These are phyloP conservation scores for Nilaparvata lugens DNA, from an alignment of 1,140 invertebrate species.

Conservation along the genomic window DNA sequence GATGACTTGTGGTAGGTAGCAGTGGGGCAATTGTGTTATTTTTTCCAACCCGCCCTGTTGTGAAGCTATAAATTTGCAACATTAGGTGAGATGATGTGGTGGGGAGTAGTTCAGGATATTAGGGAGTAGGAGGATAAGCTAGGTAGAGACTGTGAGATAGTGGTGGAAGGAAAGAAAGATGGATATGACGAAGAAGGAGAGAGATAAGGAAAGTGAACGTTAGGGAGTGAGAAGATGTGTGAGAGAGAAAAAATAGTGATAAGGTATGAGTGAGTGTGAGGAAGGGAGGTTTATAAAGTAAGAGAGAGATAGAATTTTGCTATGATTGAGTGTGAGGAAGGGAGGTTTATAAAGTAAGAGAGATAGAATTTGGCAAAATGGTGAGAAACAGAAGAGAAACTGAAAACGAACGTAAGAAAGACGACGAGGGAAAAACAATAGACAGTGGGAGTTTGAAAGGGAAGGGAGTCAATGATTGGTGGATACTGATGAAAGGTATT, in stretches of 20 bases:
- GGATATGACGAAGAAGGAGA: neutral
- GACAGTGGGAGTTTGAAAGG: neutral
- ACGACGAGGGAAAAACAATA: neutral
- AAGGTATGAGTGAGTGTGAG: too few species aligned
- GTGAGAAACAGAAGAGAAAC: neutral
- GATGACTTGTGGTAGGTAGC: too few species aligned
- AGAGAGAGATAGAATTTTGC: too few species aligned
- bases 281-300: neutral
- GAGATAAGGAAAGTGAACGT: neutral
- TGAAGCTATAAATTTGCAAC: too few species aligned
- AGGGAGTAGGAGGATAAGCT: neutral
- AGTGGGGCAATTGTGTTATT: too few species aligned
- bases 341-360: neutral
- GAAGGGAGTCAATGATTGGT: too few species aligned
- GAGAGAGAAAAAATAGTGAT: too few species aligned
- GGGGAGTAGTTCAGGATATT: too few species aligned
- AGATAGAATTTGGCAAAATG: neutral
- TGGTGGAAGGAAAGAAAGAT: neutral
- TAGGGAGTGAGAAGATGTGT: too few species aligned
- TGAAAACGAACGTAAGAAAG: neutral
- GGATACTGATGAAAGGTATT: too few species aligned
- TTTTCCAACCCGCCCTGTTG: too few species aligned
- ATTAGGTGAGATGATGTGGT: too few species aligned
- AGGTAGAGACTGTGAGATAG: neutral
- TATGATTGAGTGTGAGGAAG: neutral